Conservation (phyloP, 2,797 vertebrate species). For the Halcyon chelicuti region DNA sequence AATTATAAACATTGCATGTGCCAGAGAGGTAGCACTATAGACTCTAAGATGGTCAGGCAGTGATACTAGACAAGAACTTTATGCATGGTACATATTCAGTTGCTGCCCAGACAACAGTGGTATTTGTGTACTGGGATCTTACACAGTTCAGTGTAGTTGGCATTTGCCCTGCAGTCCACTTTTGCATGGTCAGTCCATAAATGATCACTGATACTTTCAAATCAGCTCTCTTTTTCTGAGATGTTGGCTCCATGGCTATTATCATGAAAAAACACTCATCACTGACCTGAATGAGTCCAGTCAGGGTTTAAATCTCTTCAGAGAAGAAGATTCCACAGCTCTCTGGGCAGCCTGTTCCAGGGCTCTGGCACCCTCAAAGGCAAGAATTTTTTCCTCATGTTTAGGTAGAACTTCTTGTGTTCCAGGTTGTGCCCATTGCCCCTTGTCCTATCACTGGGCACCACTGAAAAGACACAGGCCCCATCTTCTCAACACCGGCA, state of each 20-base stretch:
- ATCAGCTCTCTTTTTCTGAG: neutral
- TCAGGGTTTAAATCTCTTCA: no score
- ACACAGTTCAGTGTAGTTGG: neutral
- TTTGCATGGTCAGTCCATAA: neutral
- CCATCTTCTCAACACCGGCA: neutral
- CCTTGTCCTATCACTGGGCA: neutral
- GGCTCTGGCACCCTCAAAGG: neutral
- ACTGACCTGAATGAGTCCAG: neutral
- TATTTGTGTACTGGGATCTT: neutral
- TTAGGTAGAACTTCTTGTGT: neutral
- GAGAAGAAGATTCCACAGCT: neutral
- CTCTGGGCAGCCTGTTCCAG: neutral
- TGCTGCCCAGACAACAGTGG: fast-evolving
- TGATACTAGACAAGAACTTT: neutral
- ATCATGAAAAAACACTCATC: neutral
- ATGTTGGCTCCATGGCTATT: neutral
- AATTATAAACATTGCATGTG: neutral
- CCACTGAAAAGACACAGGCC: neutral
- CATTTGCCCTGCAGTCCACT: neutral
- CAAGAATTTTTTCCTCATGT: neutral
- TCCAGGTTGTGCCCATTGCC: neutral
- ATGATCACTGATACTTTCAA: neutral
- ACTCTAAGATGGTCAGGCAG: neutral
- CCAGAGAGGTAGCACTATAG: neutral
- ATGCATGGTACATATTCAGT: neutral